Evolutionary conservation across 2,797 vertebrate genomes (phyloP), one percentile per base, ranked within the genome.

Genomic region (Sebastes trivittatus): DNA sequence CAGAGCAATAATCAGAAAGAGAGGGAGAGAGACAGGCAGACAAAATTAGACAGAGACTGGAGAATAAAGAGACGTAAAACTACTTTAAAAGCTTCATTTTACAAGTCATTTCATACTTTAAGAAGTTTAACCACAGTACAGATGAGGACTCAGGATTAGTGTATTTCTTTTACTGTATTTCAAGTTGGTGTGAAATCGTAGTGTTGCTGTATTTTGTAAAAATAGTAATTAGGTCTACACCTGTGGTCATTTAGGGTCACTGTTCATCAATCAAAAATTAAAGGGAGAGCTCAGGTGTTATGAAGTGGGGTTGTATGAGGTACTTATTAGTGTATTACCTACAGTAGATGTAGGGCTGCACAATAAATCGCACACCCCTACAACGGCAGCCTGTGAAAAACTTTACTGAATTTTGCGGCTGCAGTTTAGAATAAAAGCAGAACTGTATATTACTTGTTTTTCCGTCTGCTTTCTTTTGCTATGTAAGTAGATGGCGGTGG

Each of bases 1-100:
- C 68, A 61, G 56, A 78, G 68, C 59, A 63, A 52, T 82, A 80
- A 75, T 83, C 71, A 73, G 46, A 71, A 34, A 30, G 54, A 22
- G 20, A 25, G 30, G 9, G 36, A 75, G 60, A 55, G 34, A 77
- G 52, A 38, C 9, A 34, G 16, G 42, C 42, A 8, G 42, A 46
- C 42, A 20, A 27, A 30, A 49, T 64, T 46, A 65, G 52, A 71
- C 52, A 29, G 38, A 34, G 16, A 62, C 13, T 3, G 22, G 23
- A 29, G 52, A 56, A 25, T 42, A 65, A 55, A n/a, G 16, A 76
- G 59, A 72, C 34, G 46, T 38, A 52, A 72, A 76, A 58, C 8
- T 5, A 18, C 36, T 69, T 49, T 60, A 16, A 42, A 70, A 36
- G 9, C 29, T n/a, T 29, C 2, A 13, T 62, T 46, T 69, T 20